phyloP scores from a whole-genome alignment of 2,888 invertebrate species.

The Dilophus febrilis region DNA sequence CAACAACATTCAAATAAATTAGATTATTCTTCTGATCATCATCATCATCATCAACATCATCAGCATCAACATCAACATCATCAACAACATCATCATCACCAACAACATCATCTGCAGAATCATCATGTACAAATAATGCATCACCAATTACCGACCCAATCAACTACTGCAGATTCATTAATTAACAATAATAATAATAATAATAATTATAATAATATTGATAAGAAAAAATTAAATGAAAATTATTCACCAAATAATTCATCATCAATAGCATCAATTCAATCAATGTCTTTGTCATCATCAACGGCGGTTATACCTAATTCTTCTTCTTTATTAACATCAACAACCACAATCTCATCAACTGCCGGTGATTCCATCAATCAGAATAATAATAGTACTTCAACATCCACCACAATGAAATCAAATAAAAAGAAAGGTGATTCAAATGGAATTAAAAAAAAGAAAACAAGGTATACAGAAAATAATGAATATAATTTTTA shows the following conservation, averaged over 20 bases:
- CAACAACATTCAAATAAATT: constrained; percentile 7
- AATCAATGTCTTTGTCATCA: constrained; percentile 18
- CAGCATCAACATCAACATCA: constrained; percentile 14
- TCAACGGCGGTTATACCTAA: too few species aligned
- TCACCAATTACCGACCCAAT: too few species aligned
- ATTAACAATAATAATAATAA: constrained; percentile 15
- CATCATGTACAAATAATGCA: too few species aligned
- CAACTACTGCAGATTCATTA: constrained; percentile 5
- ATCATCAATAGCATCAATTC: too few species aligned
- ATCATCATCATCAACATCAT: too few species aligned
- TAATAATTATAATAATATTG: constrained; percentile 13
- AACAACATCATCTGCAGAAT: constrained; percentile 14
- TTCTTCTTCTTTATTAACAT: too few species aligned
- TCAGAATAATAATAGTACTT: too few species aligned
- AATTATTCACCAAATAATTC: constrained; percentile 23
- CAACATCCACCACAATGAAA: constrained; percentile 39
- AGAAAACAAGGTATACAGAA: constrained; percentile 63
- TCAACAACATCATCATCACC: constrained; percentile 14
- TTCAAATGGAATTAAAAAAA: constrained; percentile 77
- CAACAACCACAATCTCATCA: constrained; percentile 16
- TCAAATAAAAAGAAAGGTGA: constrained; percentile 68
- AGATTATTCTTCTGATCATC: constrained; percentile 18
- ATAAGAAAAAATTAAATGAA: constrained; percentile 25
- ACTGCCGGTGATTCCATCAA: too few species aligned
- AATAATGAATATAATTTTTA: too few species aligned